Evolutionary conservation across 2,797 vertebrate genomes (phyloP), one percentile per base, ranked within the genome.

Genomic region (Amblyraja radiata): DNA sequence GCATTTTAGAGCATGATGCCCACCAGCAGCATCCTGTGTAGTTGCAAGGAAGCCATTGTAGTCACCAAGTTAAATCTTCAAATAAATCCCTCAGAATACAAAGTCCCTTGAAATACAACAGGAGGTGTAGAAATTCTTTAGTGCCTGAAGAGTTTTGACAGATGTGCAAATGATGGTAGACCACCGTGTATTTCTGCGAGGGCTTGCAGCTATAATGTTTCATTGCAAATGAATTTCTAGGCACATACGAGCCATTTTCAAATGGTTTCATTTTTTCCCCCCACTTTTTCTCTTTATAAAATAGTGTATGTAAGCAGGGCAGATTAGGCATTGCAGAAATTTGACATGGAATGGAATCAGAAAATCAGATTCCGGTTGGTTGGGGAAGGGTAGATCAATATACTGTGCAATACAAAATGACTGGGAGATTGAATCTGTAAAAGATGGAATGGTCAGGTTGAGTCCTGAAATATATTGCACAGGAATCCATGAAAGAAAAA

Each of bases 381-480:
- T 28, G 23, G 16, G 11, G 90, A 74, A 91, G 71, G 36, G 39
- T 28, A 74, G 68, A 25, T 71, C 23, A 23, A 91, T 90, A 16
- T 32, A 71, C 36, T 73, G 88, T 46, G 9, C 23, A 18, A 90
- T 16, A 73, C 63, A 71, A 91, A 73, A 13, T 86, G 88, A 91
- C 88, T 73, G 88, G 65, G 88, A 91, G 68, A 73, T 71, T 71
- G 88, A 91, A 83, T 8, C 39, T 21, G 80, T 21, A 91, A 46
- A 39, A 91, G 32, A 73, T 91, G 21, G 36, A 91, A 91, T 39
- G 23, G 36, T 73, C 32, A 91, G n/a, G 10, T 39, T 10, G 36
- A 91, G 21, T 91, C 10, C 71, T 86, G 83, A 86, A 32, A 63
- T 63, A 86, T 86, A 32, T 86, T 18, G 16, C 14, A 32, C 58